Conservation (phyloP, 2,113 vertebrate species). For the Erythrocercus mccallii region DNA sequence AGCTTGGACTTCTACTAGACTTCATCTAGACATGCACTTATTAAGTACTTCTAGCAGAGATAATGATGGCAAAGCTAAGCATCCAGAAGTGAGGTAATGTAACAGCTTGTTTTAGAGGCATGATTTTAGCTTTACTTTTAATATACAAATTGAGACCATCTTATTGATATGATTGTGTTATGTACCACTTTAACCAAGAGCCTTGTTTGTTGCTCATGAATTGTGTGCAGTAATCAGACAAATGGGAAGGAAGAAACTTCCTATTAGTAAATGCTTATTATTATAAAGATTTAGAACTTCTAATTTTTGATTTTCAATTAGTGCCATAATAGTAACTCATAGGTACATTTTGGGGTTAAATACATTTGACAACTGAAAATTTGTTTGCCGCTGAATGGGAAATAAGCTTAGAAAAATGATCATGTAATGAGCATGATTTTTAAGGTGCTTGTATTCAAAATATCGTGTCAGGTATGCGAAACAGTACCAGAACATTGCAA, state of each 20-base stretch:
- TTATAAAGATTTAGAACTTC: neutral
- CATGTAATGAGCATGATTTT: neutral
- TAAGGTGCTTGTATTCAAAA: neutral
- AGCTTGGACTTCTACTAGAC: neutral
- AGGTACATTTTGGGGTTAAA: neutral
- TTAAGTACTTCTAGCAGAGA: neutral
- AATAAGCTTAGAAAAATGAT: neutral
- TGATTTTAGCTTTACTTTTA: neutral
- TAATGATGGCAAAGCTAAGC: neutral
- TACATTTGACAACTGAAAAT: neutral
- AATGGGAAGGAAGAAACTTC: neutral
- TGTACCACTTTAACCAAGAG: neutral
- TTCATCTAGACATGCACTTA: fast-evolving
- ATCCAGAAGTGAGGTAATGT: neutral
- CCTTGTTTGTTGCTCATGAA: neutral
- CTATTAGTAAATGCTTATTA: neutral
- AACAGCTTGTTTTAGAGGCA: neutral
- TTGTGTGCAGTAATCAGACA: neutral
- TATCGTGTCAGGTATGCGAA: neutral
- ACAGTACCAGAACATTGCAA: neutral
- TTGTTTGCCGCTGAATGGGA: neutral
- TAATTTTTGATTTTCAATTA: neutral
- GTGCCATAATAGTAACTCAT: neutral
- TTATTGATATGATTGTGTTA: neutral
- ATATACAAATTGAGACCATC: neutral